These are phyloP conservation scores for Phaonia tiefii DNA, from an alignment of 2,888 invertebrate genomes.

Conservation along the genomic window DNA sequence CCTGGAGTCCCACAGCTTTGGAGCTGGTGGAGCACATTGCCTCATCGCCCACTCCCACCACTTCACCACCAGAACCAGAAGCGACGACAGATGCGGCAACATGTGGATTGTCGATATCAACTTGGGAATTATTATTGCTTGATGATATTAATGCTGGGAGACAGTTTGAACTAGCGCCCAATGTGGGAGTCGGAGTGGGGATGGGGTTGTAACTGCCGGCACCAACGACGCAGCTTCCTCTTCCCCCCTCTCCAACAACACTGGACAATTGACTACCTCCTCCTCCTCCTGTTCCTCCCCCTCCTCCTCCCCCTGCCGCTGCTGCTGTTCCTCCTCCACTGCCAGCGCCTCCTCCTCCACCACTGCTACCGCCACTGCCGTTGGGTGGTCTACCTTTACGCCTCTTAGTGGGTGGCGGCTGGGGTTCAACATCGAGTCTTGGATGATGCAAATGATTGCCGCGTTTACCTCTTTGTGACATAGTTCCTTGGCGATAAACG, in stretches of 20 bases:
- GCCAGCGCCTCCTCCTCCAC: conserved; percentile 62
- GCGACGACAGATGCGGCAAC: neutral
- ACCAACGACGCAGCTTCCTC: conserved; percentile 56
- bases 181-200: neutral
- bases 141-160: conserved; percentile 33
- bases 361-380: conserved; percentile 72
- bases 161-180: conserved; percentile 28
- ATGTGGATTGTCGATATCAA: conserved; percentile 59
- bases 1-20: conserved; percentile 67
- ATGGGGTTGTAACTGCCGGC: conserved; percentile 38
- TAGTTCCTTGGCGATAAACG: conserved; percentile 79
- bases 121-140: conserved; percentile 42
- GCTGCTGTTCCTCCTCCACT: conserved; percentile 59
- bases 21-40: conserved; percentile 68
- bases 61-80: conserved; percentile 63
- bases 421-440: conserved; percentile 80
- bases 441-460: conserved; percentile 83
- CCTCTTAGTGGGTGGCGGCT: conserved; percentile 86
- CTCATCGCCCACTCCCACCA: conserved; percentile 63
- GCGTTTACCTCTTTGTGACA: conserved; percentile 90
- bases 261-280: too few species aligned
- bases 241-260: conserved; percentile 61
- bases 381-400: conserved; percentile 86
- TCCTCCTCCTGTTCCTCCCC: conserved; percentile 60
- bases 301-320: conserved; percentile 30